A percentile compares a stretch with the other conserved stretches of the same genome.
phyloP scores from a whole-genome alignment of 2,888 invertebrate species.

The Lymantria dispar region DNA sequence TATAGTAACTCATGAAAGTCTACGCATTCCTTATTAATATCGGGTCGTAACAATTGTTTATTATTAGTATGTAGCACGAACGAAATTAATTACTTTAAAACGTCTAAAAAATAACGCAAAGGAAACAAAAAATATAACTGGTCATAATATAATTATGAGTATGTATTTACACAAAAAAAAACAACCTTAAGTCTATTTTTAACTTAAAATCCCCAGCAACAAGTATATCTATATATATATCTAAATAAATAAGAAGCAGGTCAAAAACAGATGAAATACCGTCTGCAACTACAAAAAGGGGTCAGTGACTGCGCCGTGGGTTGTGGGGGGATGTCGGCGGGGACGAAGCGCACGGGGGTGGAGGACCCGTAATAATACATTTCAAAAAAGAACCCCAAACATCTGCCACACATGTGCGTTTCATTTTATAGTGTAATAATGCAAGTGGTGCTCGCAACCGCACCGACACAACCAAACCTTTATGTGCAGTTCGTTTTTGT shows the following conservation, averaged over 20 bases:
- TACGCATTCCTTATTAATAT: conserved; percentile 5
- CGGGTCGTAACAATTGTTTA: neutral
- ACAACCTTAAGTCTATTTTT: conserved; percentile 11
- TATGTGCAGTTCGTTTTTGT: conserved; percentile 72
- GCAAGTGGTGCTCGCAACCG: conserved; percentile 71
- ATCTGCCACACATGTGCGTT: conserved; percentile 79
- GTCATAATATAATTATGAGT: neutral
- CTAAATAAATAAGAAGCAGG: conserved; percentile 53
- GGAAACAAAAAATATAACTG: conserved; percentile 8
- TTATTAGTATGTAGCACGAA: neutral
- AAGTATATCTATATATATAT: conserved; percentile 34
- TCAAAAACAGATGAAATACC: conserved; percentile 60
- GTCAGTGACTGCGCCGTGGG: conserved; percentile 74
- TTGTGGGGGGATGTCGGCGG: conserved; percentile 37
- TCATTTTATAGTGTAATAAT: conserved; percentile 69
- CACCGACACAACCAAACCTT: conserved; percentile 59
- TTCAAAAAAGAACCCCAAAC: conserved; percentile 76
- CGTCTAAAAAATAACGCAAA: conserved; percentile 13
- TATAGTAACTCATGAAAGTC: conserved; percentile 36
- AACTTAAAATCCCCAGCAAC: conserved; percentile 22
- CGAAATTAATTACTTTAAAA: conserved; percentile 7
- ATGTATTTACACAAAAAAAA: neutral
- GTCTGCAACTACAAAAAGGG: conserved; percentile 62
- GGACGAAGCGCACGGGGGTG: conserved; percentile 45
- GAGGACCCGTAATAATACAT: conserved; percentile 66